Evolutionary conservation across 2,113 vertebrate genomes (phyloP), one percentile per base, ranked within the genome.

Genomic region (Chlorocebus sabaeus): DNA sequence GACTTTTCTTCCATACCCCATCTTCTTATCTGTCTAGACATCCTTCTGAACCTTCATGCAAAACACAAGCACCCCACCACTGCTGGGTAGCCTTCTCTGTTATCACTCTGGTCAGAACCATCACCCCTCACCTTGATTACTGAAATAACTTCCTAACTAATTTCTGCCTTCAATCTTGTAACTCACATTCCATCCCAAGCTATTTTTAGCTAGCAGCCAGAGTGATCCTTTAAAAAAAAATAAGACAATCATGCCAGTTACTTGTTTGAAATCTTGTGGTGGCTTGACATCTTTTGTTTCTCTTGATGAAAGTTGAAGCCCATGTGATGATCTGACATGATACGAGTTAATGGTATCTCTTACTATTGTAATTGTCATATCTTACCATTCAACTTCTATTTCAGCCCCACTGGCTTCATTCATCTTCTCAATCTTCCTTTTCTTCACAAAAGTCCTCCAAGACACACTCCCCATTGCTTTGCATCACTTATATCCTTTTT

Each of bases 1-100:
- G 2, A 6, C 16, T 64, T 61, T 32, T 38, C n/a, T 22, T 17
- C 23, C 14, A 9, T 5, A 27, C 13, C 43, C 32, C 13, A 18
- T 18, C 6, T 30, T 57, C 72, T 52, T n/a, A 1, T 43, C 27
- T 14, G 14, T 20, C 6, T 3, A 16, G 8, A 6, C 4, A 5
- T 72, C 17, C 2, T 59, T 6, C 22, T 64, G 57, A 35, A 5
- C 40, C 38, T 87, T 30, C 18, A 22, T 50, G 52, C 40, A 55
- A 70, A 55, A 30, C 2, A 10, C 55, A 32, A 38, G 27, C 27
- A 27, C 10, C 14, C 6, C 14, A 1, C 2, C 0, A 17, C 61
- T 57, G 67, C 45, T 48, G 5, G 23, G 27, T 6, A n/a, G 10
- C 13, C 13, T 22, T n/a, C 43, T 45, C 45, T 75, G 48, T 7